phyloP scores from a whole-genome alignment of 2,888 invertebrate species.

The Cyrtodaria siliqua region DNA sequence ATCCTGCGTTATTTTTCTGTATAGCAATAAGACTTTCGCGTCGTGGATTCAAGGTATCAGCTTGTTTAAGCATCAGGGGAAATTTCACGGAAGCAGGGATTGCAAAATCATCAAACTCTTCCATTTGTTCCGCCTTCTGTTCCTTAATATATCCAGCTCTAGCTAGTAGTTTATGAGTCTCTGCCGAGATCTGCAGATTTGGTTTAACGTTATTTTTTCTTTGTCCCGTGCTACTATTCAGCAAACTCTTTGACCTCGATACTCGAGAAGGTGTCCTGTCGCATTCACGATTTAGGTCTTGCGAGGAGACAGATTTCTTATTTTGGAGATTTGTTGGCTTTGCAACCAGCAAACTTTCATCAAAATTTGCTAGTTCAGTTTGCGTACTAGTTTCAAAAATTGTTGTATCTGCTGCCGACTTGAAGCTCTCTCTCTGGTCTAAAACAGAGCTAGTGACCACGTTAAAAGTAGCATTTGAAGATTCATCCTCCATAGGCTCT shows the following conservation, averaged over 20 bases:
- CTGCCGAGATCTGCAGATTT: conserved; percentile 77
- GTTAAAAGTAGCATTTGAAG: neutral
- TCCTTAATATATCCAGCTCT: conserved; percentile 78
- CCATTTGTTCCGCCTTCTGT: conserved; percentile 29
- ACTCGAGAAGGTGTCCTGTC: conserved; percentile 54
- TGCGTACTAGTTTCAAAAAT: no score
- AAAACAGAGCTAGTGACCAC: neutral
- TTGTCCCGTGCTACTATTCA: conserved; percentile 44
- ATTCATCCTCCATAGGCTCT: conserved; percentile 49
- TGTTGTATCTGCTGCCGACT: no score
- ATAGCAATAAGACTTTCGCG: conserved; percentile 78
- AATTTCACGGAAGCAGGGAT: conserved; percentile 50
- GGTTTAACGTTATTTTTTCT: conserved; percentile 68
- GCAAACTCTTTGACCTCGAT: conserved; percentile 71
- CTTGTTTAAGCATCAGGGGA: conserved; percentile 70
- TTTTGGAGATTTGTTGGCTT: neutral
- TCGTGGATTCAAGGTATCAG: conserved; percentile 68
- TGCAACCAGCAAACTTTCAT: no score
- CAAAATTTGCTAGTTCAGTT: no score
- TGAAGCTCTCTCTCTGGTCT: neutral
- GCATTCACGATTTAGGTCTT: conserved; percentile 50
- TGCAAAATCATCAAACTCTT: conserved; percentile 58
- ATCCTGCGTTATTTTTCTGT: conserved; percentile 73
- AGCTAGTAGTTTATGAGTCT: conserved; percentile 79
- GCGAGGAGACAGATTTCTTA: conserved; percentile 61